Conservation (phyloP, 2,888 invertebrate species). For the Meta bourneti region DNA sequence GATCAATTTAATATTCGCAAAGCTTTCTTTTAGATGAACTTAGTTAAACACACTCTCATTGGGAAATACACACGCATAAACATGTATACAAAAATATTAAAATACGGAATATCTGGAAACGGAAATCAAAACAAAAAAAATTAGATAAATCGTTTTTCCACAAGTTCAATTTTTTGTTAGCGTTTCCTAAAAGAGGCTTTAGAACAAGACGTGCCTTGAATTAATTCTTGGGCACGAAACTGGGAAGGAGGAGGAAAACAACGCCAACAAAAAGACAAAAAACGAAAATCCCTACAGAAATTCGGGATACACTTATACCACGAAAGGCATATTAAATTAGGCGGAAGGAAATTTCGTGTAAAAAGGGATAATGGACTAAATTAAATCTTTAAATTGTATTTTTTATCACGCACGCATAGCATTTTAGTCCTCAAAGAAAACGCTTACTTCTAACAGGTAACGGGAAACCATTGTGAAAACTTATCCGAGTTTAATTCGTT, state of each 20-base stretch:
- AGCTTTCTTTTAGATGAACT: too few species aligned
- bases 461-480: too few species aligned
- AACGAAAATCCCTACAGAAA: constrained; percentile 20
- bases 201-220: constrained; percentile 20
- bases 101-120: too few species aligned
- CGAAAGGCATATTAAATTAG: constrained; percentile 13
- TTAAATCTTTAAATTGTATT: constrained; percentile 5
- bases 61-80: too few species aligned
- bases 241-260: background rate
- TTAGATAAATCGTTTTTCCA: too few species aligned
- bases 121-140: too few species aligned
- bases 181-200: background rate
- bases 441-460: background rate
- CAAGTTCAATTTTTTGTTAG: too few species aligned
- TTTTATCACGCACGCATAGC: background rate
- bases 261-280: constrained; percentile 6
- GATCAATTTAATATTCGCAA: too few species aligned
- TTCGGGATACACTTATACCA: constrained; percentile 10
- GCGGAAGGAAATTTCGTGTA: background rate
- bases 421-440: background rate
- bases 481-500: too few species aligned
- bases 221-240: constrained; percentile 22
- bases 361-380: constrained; percentile 26
- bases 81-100: too few species aligned
- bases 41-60: too few species aligned